Conservation (phyloP, 2,888 invertebrate species). For the Habrosyne pyritoides region DNA sequence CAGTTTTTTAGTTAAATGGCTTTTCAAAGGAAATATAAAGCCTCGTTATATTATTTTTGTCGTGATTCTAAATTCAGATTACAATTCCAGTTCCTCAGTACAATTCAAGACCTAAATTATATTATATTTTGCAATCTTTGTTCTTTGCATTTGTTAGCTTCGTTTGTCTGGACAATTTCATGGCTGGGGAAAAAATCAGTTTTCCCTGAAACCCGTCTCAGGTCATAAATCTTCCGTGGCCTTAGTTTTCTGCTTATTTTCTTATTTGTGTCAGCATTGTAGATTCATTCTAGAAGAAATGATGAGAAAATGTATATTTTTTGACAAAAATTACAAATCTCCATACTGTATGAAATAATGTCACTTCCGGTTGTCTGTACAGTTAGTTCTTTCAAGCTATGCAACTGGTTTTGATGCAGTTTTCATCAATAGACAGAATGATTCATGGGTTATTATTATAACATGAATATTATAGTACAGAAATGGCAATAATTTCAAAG, state of each 20-base stretch:
- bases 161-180: neutral
- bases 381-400: no score
- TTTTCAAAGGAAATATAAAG: no score
- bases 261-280: neutral
- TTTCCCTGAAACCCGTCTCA: neutral
- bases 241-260: slow-evolving; percentile 4
- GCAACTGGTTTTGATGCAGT: no score
- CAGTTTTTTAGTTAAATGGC: no score
- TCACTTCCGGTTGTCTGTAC: no score
- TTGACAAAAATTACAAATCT: no score
- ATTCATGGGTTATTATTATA: no score
- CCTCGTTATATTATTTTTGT: neutral
- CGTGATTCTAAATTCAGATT: neutral
- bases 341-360: no score
- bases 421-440: no score
- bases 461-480: no score
- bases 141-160: neutral
- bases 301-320: neutral
- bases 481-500: no score
- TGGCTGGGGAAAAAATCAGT: neutral
- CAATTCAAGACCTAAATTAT: neutral
- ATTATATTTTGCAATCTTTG: neutral
- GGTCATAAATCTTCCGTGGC: slow-evolving; percentile 3
- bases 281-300: neutral
- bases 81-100: neutral